These are phyloP conservation scores for Cryptomyrus ogoouensis DNA, from an alignment of 2,113 vertebrate genomes.

Conservation along the genomic window DNA sequence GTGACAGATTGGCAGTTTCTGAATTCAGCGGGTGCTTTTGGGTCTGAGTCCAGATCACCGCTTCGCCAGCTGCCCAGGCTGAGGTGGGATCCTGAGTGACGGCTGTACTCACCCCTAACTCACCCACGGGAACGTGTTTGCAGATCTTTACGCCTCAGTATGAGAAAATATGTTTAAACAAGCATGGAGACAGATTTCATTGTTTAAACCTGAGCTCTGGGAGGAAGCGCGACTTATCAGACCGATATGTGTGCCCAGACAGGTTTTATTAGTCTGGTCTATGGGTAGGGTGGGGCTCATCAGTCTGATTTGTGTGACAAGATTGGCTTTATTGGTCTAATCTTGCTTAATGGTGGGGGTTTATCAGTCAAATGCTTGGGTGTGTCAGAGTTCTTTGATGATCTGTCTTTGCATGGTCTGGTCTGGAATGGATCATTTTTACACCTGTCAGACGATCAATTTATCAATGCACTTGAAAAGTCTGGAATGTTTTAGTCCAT, in stretches of 20 bases:
- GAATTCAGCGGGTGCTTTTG: neutral
- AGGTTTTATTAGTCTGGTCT: neutral
- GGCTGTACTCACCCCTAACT: neutral
- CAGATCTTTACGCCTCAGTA: neutral
- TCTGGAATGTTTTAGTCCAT: neutral
- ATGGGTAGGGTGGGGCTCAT: neutral
- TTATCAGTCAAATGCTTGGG: neutral
- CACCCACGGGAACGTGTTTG: neutral
- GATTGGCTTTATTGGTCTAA: neutral
- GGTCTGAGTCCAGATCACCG: neutral
- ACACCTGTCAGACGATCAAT: neutral
- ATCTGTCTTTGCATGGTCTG: neutral
- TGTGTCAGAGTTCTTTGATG: neutral
- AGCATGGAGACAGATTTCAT: neutral
- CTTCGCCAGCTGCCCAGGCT: neutral
- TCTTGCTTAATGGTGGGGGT: neutral
- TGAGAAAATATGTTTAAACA: neutral
- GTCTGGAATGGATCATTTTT: neutral
- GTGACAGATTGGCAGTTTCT: neutral
- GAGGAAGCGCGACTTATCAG: neutral
- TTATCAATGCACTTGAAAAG: neutral
- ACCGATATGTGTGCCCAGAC: neutral
- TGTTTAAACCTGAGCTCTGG: neutral
- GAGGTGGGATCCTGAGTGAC: neutral
- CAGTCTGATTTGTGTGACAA: neutral